Evolutionary conservation across 2,113 vertebrate species (phyloP), one percentile per base, ranked within the genome.

Genomic region (Pseudopodoces humilis): DNA sequence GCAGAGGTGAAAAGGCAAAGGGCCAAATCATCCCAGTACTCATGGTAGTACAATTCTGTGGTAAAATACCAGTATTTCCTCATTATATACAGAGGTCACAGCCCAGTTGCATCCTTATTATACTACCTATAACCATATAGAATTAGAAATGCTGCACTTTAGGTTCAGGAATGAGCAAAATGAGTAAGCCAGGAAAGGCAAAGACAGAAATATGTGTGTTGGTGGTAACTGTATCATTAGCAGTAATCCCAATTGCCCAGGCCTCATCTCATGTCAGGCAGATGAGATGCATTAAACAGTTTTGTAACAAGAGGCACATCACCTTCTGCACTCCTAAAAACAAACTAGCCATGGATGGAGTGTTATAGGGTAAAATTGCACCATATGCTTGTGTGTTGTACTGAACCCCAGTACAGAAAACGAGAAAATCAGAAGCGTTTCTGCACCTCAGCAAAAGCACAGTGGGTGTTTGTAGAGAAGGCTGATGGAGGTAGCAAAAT

Each of bases 31-130:
- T 27, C 13, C n/a, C 50, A 19, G 23, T 55, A 10, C 33, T 91
- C 33, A 9, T 25, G 33, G 31, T 30, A 15, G 8, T 63, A 9
- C 56, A 83, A 55, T 83, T 77, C 46, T 33, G 3, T 41, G 39
- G 35, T 25, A 87, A 33, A 55, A 31, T 52, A 88, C 47, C 7
- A 47, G 2, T 62, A 20, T 81, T 74, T 76, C 49, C 27, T 37
- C 0, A 0, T 59, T 79, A 76, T 1, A 28, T 14, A 11, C 77
- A 56, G 59, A 59, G 37, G 56, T 63, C 2, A 2, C 11, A 80
- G 56, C 10, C 39, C 63, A 41, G 16, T 10, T 74, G 11, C 13
- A 16, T 69, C 47, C 39, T 77, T 76, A 23, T 55, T 72, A 23
- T 55, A 18, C 35, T 47, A 12, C 2, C 0, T 56, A 33, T 46